Evolutionary conservation across 2,888 invertebrate genomes (phyloP), one percentile per base, ranked within the genome.

Genomic region (Nomada ferruginata): DNA sequence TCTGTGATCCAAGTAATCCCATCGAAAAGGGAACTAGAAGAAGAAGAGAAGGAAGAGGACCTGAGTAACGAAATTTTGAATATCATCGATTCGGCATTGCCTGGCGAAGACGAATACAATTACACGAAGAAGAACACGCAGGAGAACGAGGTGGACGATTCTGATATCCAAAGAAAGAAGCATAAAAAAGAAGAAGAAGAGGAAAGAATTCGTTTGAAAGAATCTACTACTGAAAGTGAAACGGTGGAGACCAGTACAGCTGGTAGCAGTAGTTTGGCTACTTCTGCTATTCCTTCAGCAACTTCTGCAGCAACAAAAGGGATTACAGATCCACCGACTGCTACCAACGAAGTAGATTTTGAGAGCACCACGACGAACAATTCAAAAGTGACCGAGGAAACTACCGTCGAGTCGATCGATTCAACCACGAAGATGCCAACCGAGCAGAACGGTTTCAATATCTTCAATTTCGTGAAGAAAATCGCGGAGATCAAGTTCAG

Each of bases 401-500:
- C 89, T 55, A 91, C 89, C 13, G 64, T 82, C 11, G 90, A 91
- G 47, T 89, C 85, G 89, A 70, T 81, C 18, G 90, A 91, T 11
- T 80, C 88, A 3, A 87, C 88, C 4, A 85, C 87, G 47, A 85
- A 89, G 76, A 77, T 83, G 23, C 83, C 88, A 59, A 10, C 55
- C 76, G 70, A 76, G 23, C 83, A 79, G 50, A 83, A 87, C 7
- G 87, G 89, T 29, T 91, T 92, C 59, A 91, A 90, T 74, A 79
- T 96, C 75, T 94, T 96, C 70, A 94, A 95, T 18, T 94, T 96
- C 76, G 91, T 97, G 23, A 95, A 95, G 90, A 95, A 95, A 85
- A 93, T 97, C 55, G 95, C 96, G 2, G 96, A 96, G 90, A 95
- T 96, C 72, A 97, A 97, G 92, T 94, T 97, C 47, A 95, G 95